Percentiles rank a stretch among this genome's conserved stretches.
phyloP scores from a whole-genome alignment of 2,113 vertebrate genomes.

The Austrofundulus limnaeus region DNA sequence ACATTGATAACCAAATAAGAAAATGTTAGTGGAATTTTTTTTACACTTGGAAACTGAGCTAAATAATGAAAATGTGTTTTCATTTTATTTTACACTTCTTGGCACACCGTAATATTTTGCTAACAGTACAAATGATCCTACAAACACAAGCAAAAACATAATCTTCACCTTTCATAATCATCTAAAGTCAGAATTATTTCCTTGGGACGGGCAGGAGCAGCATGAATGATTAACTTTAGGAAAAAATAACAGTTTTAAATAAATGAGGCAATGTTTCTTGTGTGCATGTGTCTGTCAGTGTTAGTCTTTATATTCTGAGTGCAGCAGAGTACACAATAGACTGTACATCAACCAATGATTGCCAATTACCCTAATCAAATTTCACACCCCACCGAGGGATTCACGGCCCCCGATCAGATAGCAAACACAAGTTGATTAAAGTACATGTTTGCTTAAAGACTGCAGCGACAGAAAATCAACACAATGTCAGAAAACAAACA shows the following conservation, averaged over 20 bases:
- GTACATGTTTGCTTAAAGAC: constrained; percentile 58
- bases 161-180: too few relatives aligned
- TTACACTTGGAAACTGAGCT: too few relatives aligned
- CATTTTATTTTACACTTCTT: too few relatives aligned
- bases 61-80: too few relatives aligned
- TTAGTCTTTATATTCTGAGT: constrained; percentile 32
- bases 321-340: constrained; percentile 23
- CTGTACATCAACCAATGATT: constrained; percentile 46
- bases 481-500: constrained; percentile 15
- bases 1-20: too few relatives aligned
- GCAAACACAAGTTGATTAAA: constrained; percentile 72
- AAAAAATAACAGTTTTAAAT: background rate
- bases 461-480: constrained; percentile 9
- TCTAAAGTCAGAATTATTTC: too few relatives aligned
- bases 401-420: constrained; percentile 63
- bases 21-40: too few relatives aligned
- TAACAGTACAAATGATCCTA: too few relatives aligned
- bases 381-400: constrained; percentile 60
- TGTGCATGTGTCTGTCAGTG: constrained; percentile 25
- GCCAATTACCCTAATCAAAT: constrained; percentile 73
- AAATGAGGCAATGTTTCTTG: background rate
- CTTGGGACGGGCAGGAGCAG: too few relatives aligned
- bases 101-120: too few relatives aligned
- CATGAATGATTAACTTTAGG: too few relatives aligned
- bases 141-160: too few relatives aligned